These are phyloP conservation scores for Phalacrocorax carbo DNA, from an alignment of 2,113 vertebrate species.

Conservation along the genomic window DNA sequence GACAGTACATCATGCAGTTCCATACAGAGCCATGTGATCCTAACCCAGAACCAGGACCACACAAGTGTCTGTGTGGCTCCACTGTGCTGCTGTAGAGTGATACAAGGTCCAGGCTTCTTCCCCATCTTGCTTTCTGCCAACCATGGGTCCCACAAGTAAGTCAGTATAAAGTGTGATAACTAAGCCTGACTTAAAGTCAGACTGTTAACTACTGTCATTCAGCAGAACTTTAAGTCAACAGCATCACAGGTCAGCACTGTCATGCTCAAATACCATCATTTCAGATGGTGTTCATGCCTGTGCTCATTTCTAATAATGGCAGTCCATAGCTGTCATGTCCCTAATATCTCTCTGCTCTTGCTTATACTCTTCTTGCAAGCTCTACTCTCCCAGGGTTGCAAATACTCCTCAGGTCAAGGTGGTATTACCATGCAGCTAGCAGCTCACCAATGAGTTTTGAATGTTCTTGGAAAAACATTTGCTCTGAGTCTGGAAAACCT, in stretches of 20 bases:
- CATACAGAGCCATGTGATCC: neutral
- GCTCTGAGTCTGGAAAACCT: neutral
- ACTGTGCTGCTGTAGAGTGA: neutral
- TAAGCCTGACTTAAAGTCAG: neutral
- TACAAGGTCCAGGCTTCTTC: neutral
- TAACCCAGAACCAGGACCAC: neutral
- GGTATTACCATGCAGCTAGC: neutral
- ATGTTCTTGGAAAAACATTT: neutral
- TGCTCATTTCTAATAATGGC: neutral
- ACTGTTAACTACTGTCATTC: neutral
- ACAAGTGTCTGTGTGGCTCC: neutral
- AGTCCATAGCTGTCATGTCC: neutral
- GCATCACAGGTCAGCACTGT: neutral
- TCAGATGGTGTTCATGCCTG: neutral
- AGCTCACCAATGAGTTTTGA: neutral
- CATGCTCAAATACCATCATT: neutral
- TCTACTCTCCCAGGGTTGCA: neutral
- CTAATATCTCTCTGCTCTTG: neutral
- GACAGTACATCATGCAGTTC: neutral
- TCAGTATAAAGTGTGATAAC: neutral
- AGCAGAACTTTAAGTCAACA: neutral
- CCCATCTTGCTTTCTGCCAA: neutral
- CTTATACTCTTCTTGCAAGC: neutral
- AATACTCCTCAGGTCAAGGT: neutral
- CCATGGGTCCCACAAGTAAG: neutral